phyloP scores from a whole-genome alignment of 1,140 invertebrate genomes.

The Drosophila repleta region DNA sequence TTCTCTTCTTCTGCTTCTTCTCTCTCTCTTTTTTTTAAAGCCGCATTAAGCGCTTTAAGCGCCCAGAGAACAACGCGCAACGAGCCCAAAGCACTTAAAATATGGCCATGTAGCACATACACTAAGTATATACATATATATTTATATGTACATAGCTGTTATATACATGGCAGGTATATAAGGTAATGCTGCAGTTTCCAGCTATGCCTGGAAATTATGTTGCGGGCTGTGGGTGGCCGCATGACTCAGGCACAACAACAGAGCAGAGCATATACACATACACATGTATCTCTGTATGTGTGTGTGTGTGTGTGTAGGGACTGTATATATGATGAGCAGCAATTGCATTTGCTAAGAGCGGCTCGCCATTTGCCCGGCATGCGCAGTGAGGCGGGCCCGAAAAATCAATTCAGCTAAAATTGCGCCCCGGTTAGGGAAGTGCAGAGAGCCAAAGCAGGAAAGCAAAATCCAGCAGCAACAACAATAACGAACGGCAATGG shows the following conservation, averaged over 20 bases:
- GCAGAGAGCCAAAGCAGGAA: conserved; percentile 36
- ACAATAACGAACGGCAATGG: conserved; percentile 38
- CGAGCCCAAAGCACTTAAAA: conserved; percentile 64
- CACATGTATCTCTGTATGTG: background rate
- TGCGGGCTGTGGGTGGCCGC: conserved; percentile 44
- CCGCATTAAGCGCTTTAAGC: conserved; percentile 78
- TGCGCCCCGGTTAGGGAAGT: conserved; percentile 69
- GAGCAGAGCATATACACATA: background rate
- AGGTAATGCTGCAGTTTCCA: conserved; percentile 45
- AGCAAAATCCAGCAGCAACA: conserved; percentile 12
- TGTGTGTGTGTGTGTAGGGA: conserved; percentile 4
- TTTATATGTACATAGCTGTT: conserved; percentile 1
- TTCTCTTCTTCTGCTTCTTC: background rate
- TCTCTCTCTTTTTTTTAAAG: conserved; percentile 48
- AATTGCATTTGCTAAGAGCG: conserved; percentile 48
- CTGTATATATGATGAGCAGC: conserved; percentile 24
- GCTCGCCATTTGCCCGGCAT: conserved; percentile 65
- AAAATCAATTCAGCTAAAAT: conserved; percentile 83
- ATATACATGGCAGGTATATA: background rate
- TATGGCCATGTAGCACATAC: conserved; percentile 69
- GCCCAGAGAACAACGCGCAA: conserved; percentile 8
- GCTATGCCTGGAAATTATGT: conserved; percentile 33
- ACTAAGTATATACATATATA: conserved; percentile 18
- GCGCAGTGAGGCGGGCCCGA: conserved; percentile 69
- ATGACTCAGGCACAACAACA: conserved; percentile 47